These are phyloP conservation scores for Ips nitidus DNA, from an alignment of 1,140 invertebrate genomes.

Conservation along the genomic window DNA sequence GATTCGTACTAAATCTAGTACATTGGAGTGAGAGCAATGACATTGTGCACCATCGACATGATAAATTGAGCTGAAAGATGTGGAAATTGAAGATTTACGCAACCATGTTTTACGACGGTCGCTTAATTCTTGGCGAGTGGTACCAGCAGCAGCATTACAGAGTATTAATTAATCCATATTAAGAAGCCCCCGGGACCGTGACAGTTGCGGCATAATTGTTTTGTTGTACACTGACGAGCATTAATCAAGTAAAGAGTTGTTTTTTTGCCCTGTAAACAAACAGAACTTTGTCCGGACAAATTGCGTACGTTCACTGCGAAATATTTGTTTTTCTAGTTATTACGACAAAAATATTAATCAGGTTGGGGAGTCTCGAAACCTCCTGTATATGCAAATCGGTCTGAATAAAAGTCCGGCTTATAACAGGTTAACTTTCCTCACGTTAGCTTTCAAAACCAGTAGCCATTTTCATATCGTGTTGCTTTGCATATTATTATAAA, in stretches of 20 bases:
- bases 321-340: background rate
- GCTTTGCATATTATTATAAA: slow-evolving; percentile 32
- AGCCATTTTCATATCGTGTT: slow-evolving; percentile 32
- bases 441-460: slow-evolving; percentile 32
- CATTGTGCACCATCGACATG: too few relatives aligned
- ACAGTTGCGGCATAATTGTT: slow-evolving; percentile 31
- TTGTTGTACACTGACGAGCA: slow-evolving; percentile 22
- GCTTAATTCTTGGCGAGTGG: slow-evolving; percentile 27
- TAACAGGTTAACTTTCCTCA: slow-evolving; percentile 30
- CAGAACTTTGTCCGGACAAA: slow-evolving; percentile 8
- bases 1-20: too few relatives aligned
- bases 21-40: too few relatives aligned
- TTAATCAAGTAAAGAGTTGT: slow-evolving; percentile 28
- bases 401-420: slow-evolving; percentile 23
- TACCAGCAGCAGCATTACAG: slow-evolving; percentile 13
- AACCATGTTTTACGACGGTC: slow-evolving; percentile 15
- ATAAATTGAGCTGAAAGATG: too few relatives aligned
- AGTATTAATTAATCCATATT: slow-evolving; percentile 35
- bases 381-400: slow-evolving; percentile 12
- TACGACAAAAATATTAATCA: too few relatives aligned
- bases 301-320: slow-evolving; percentile 2
- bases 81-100: too few relatives aligned
- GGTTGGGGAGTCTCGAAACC: background rate
- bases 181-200: slow-evolving; percentile 24
- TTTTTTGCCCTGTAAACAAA: slow-evolving; percentile 26